Percentiles rank a stretch among this genome's conserved stretches.
These are phyloP conservation scores for Galaxea fascicularis DNA, from an alignment of 92 coral and sea anemone species.

Conservation along the genomic window DNA sequence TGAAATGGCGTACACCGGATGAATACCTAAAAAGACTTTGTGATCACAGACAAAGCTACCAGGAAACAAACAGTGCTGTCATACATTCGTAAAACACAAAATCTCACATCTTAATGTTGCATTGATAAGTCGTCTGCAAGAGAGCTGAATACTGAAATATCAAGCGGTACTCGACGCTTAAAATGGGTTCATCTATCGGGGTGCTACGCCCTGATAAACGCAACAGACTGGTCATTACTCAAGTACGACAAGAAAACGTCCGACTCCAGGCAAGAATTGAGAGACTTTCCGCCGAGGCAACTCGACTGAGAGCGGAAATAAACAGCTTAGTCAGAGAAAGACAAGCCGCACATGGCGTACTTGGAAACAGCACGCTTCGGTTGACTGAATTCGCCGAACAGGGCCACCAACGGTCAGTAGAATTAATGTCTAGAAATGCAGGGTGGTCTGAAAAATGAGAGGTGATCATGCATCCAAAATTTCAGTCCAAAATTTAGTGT, in stretches of 20 bases:
- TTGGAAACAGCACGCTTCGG: background rate
- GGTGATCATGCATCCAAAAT: too few relatives aligned
- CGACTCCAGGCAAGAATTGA: slow-evolving; percentile 33
- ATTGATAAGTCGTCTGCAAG: background rate
- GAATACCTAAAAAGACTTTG: background rate
- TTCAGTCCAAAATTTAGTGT: too few relatives aligned
- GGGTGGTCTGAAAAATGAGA: too few relatives aligned
- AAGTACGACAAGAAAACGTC: slow-evolving; percentile 26
- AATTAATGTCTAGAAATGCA: background rate
- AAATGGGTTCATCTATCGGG: slow-evolving; percentile 24
- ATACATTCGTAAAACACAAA: background rate
- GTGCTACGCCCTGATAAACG: background rate
- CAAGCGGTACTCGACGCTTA: too few relatives aligned
- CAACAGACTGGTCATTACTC: background rate
- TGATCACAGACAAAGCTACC: background rate
- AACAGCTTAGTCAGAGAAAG: background rate
- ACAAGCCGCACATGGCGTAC: background rate
- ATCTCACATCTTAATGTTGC: background rate
- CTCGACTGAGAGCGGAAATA: slow-evolving; percentile 12
- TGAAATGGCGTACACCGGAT: background rate
- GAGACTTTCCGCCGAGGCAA: background rate
- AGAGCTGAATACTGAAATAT: too few relatives aligned
- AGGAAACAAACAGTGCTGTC: background rate
- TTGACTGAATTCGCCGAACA: background rate
- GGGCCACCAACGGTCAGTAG: background rate